Percentiles rank a stretch among this genome's conserved stretches.
These are phyloP conservation scores for Sorex fumeus DNA, from an alignment of 2,113 vertebrate genomes.

Conservation along the genomic window DNA sequence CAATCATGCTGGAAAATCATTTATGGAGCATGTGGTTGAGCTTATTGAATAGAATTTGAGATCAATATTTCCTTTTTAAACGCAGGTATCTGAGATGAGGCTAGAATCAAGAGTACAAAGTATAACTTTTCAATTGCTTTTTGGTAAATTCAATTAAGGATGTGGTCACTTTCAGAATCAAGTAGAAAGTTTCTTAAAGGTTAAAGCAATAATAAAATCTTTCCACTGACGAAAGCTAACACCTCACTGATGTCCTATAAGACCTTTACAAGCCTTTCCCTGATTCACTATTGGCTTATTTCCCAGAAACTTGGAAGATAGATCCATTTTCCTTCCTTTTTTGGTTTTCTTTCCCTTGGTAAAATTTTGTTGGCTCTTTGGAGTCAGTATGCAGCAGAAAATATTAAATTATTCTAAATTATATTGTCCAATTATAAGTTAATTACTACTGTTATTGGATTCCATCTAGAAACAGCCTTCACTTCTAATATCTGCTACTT, in stretches of 20 bases:
- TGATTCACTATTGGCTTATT: constrained; percentile 45
- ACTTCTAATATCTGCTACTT: background rate
- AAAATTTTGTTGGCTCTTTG: background rate
- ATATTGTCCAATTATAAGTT: constrained; percentile 48
- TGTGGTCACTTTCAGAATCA: constrained; percentile 59
- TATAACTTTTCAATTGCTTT: constrained; percentile 21
- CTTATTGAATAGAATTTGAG: background rate
- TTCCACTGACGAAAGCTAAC: constrained; percentile 5
- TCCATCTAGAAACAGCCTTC: background rate
- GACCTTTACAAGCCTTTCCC: constrained; percentile 26
- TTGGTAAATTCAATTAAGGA: constrained; percentile 36
- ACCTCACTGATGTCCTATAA: constrained; percentile 10
- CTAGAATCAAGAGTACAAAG: constrained; percentile 26
- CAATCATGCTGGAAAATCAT: background rate
- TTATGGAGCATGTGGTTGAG: background rate
- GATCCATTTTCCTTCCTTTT: constrained; percentile 44
- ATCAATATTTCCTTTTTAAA: background rate
- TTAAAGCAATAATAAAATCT: constrained; percentile 43
- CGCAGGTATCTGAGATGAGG: background rate
- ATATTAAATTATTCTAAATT: constrained; percentile 51
- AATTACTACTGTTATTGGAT: background rate
- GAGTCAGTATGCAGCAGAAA: background rate
- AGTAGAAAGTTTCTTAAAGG: constrained; percentile 50
- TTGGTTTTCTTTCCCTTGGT: background rate
- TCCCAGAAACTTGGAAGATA: constrained; percentile 61